Conservation (phyloP, 2,888 invertebrate species). For the Arrhopalites spinosus region DNA sequence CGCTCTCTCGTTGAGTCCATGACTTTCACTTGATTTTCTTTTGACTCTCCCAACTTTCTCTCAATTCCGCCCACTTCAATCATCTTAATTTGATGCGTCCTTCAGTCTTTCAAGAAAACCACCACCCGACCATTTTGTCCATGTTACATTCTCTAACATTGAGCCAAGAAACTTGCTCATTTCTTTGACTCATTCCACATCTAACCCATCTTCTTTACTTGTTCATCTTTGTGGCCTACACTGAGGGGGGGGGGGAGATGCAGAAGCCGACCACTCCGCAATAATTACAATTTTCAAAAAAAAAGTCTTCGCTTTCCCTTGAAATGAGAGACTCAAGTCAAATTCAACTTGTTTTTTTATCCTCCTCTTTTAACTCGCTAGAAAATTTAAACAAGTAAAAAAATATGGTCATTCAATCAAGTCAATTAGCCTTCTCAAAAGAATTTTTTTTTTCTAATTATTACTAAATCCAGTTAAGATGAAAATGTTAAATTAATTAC, state of each 20-base stretch:
- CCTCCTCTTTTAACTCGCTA: no score
- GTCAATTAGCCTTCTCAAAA: no score
- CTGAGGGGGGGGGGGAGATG: no score
- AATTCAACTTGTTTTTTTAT: no score
- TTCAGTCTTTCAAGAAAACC: background rate
- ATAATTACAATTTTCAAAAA: slow-evolving; percentile 7
- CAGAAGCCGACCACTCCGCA: slow-evolving; percentile 22
- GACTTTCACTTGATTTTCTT: slow-evolving; percentile 2
- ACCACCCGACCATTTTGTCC: no score
- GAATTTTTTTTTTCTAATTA: no score
- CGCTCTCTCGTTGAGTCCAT: background rate
- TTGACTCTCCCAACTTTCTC: background rate
- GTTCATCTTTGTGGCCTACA: no score
- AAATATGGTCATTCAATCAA: no score
- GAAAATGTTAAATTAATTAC: no score
- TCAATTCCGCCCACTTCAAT: background rate
- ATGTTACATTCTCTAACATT: background rate
- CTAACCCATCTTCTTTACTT: no score
- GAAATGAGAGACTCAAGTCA: background rate
- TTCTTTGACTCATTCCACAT: background rate
- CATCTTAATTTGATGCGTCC: background rate
- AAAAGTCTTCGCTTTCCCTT: background rate
- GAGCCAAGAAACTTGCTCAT: background rate
- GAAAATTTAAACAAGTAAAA: no score
- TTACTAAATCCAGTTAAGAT: no score